These are phyloP conservation scores for Falco biarmicus DNA, from an alignment of 2,797 vertebrate species.

Conservation along the genomic window DNA sequence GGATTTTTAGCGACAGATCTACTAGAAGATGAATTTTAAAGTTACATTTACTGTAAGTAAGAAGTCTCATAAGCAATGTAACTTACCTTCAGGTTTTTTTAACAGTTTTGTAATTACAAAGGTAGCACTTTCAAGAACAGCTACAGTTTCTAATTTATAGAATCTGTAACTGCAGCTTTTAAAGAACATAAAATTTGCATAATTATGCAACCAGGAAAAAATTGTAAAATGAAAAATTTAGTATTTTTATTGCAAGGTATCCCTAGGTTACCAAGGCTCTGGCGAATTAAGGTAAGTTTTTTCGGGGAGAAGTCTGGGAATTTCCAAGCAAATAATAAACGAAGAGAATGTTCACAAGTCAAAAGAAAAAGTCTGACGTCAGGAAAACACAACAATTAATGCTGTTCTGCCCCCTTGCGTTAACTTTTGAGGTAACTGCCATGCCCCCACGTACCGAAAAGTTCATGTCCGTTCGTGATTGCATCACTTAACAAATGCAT, in stretches of 20 bases:
- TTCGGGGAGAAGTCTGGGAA: not conserved
- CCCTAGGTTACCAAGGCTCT: not conserved
- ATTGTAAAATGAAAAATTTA: not conserved
- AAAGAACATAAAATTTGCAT: not conserved
- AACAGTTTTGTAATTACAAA: not conserved
- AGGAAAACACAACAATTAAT: slow-evolving; percentile 53
- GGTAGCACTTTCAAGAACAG: not conserved
- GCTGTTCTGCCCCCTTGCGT: slow-evolving; percentile 60
- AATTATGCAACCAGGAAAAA: not conserved
- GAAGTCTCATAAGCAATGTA: too few relatives aligned
- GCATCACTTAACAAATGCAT: not conserved
- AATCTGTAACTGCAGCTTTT: not conserved
- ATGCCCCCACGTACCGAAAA: not conserved
- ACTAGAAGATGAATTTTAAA: not conserved
- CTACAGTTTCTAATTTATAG: not conserved
- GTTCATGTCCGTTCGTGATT: not conserved
- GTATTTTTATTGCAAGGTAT: not conserved
- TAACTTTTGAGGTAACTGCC: not conserved
- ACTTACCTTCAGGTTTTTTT: not conserved
- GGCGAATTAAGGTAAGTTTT: not conserved
- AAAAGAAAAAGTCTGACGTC: slow-evolving; percentile 34
- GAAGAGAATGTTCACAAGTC: not conserved
- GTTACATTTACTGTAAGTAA: not conserved
- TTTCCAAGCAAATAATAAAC: not conserved
- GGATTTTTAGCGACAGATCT: not conserved